Evolutionary conservation across 2,888 invertebrate species (phyloP).

Genomic region (Epinotia demarniana): DNA sequence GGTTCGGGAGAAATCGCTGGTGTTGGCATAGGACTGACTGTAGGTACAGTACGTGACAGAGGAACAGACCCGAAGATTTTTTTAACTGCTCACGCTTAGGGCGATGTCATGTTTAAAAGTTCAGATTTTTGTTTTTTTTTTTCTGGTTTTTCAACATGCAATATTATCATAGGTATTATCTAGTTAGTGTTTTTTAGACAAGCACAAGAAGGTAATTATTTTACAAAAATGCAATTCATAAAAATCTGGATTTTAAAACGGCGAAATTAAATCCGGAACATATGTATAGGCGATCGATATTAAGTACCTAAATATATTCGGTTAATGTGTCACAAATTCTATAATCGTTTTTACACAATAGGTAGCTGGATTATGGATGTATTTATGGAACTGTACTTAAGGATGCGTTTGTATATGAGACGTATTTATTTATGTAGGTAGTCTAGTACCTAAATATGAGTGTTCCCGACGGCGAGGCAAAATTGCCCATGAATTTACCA

Average conservation of each 20-base stretch:
- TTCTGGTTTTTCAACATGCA: neutral
- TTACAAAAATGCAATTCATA: neutral
- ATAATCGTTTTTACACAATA: constrained; percentile 35
- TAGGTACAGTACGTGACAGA: too few relatives aligned
- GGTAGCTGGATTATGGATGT: constrained; percentile 24
- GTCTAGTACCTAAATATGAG: neutral
- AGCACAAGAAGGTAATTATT: neutral
- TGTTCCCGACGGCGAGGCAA: neutral
- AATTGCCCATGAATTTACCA: constrained; percentile 22
- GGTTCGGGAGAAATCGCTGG: too few relatives aligned
- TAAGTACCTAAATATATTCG: constrained; percentile 12
- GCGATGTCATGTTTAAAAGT: too few relatives aligned
- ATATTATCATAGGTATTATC: neutral
- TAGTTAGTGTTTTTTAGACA: neutral
- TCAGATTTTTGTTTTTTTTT: too few relatives aligned
- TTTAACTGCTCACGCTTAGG: too few relatives aligned
- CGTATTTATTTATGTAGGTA: constrained; percentile 30
- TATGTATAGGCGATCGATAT: neutral
- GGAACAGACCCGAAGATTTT: too few relatives aligned
- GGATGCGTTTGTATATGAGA: constrained; percentile 26
- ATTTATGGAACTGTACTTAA: constrained; percentile 35
- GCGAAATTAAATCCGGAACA: neutral
- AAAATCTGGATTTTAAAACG: constrained; percentile 10
- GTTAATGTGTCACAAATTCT: constrained; percentile 36
- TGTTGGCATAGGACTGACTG: too few relatives aligned